A percentile compares a stretch with the other conserved stretches of the same genome.
These are phyloP conservation scores for Rhinophrynus dorsalis DNA, from an alignment of 2,797 vertebrate genomes.

Conservation along the genomic window DNA sequence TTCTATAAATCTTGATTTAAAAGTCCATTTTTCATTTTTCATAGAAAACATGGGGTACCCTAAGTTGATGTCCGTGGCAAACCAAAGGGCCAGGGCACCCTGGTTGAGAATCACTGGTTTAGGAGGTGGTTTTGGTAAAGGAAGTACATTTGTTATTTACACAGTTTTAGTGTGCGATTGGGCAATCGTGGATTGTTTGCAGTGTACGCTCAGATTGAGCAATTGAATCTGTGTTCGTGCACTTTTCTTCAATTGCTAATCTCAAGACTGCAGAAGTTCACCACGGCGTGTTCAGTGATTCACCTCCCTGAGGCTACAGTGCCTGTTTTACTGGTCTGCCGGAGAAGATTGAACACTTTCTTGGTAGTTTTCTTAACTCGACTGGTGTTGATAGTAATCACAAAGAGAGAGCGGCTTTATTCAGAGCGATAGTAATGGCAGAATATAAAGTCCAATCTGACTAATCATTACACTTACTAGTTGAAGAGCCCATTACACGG, in stretches of 20 bases:
- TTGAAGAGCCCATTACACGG: too few relatives aligned
- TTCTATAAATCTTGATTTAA: too few relatives aligned
- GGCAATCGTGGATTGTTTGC: not conserved
- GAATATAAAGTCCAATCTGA: too few relatives aligned
- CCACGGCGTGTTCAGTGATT: not conserved
- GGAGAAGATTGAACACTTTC: not conserved
- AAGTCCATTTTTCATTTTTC: too few relatives aligned
- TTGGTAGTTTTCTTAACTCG: not conserved
- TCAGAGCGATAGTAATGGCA: too few relatives aligned
- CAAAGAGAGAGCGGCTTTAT: too few relatives aligned
- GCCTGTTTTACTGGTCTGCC: not conserved
- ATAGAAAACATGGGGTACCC: too few relatives aligned
- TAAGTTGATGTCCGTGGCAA: too few relatives aligned
- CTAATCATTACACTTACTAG: too few relatives aligned
- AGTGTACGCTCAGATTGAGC: accelerated
- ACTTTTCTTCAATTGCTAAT: not conserved
- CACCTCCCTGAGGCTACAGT: not conserved
- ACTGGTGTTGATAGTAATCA: too few relatives aligned
- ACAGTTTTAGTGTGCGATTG: not conserved
- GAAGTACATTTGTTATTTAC: not conserved
- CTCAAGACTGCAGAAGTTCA: not conserved
- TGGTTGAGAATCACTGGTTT: too few relatives aligned
- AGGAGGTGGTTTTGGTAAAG: not conserved
- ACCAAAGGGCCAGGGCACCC: too few relatives aligned
- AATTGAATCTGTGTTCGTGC: not conserved